Conservation (phyloP, 2,113 vertebrate species). For the Syngnathoides biaculeatus region DNA sequence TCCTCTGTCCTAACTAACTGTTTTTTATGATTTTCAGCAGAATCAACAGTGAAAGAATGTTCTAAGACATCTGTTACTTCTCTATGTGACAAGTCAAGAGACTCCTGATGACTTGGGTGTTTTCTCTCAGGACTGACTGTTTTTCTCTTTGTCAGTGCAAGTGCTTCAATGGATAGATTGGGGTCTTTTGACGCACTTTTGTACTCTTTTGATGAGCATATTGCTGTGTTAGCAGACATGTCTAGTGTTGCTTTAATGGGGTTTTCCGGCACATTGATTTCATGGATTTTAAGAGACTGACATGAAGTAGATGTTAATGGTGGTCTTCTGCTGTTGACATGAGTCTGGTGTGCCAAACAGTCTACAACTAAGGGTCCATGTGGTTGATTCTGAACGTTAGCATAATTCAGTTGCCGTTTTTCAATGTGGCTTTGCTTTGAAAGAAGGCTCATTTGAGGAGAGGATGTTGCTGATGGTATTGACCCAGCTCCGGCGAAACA, state of each 20-base stretch:
- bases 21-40: neutral
- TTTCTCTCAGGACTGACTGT: conserved; percentile 13
- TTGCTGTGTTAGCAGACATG: conserved; percentile 59
- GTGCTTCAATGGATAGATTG: conserved; percentile 30
- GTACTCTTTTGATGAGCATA: neutral
- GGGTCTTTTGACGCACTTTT: conserved; percentile 24
- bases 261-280: conserved; percentile 59
- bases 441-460: neutral
- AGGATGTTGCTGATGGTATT: neutral
- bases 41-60: neutral
- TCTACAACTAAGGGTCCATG: neutral
- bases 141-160: conserved; percentile 56
- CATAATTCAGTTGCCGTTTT: neutral
- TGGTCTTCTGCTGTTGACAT: conserved; percentile 11
- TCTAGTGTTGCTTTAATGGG: conserved; percentile 59
- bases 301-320: conserved; percentile 8
- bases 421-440: neutral
- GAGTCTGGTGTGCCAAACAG: conserved; percentile 7
- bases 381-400: neutral
- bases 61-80: conserved; percentile 4
- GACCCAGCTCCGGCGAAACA: neutral
- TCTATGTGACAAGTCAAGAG: conserved; percentile 50
- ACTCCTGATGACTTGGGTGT: conserved; percentile 28
- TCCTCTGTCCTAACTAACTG: neutral
- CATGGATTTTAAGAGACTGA: conserved; percentile 26